These are phyloP conservation scores for Pithys albifrons DNA, from an alignment of 2,113 vertebrate genomes.

Conservation along the genomic window DNA sequence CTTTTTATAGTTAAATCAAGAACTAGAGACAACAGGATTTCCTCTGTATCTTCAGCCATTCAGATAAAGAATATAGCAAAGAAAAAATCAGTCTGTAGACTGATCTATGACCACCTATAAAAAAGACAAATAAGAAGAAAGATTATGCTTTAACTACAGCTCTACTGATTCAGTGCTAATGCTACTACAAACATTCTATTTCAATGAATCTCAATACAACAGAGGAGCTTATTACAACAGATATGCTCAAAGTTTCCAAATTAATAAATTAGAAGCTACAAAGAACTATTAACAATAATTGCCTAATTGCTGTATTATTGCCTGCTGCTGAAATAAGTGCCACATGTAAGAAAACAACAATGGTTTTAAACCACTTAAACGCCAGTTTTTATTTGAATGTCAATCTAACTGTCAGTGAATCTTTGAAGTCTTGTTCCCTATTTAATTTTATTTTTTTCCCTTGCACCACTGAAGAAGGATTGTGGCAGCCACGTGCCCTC, in stretches of 20 bases:
- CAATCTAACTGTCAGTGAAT: neutral
- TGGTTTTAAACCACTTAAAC: neutral
- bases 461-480: neutral
- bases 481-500: neutral
- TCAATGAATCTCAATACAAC: neutral
- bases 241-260: neutral
- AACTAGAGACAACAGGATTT: neutral
- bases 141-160: neutral
- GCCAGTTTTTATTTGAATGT: neutral
- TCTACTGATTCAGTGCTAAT: neutral
- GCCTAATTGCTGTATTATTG: neutral
- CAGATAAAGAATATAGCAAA: neutral
- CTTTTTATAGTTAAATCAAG: neutral
- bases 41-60: neutral
- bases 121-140: neutral
- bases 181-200: neutral
- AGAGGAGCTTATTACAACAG: neutral
- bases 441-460: neutral
- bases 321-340: neutral
- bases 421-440: neutral
- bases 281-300: neutral
- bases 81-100: neutral
- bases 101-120: neutral
- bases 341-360: neutral
- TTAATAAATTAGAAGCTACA: neutral